Evolutionary conservation across 2,888 invertebrate genomes (phyloP), one percentile per base, ranked within the genome.

Genomic region (Scaptomyza tumidula): DNA sequence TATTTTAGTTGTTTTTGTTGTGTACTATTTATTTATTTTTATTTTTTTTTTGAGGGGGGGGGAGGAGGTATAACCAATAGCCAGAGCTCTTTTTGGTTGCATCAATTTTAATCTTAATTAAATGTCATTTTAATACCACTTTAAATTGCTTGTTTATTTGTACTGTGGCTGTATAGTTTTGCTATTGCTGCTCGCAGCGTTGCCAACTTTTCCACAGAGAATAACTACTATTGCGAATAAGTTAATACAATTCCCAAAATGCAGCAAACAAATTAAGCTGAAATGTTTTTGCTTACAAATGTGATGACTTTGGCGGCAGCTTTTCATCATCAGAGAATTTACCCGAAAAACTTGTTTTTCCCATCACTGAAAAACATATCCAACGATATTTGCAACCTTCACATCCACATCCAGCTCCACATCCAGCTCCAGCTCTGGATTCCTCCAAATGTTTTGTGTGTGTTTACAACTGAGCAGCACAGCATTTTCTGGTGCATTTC

Each of bases 231-330:
- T 14, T 9, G 41, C 16, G 41, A 41, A 82, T 82, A 74, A 70
- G 71, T 73, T 82, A 70, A 86, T 83, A 65, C 86, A 80, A 80
- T 88, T 79, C 77, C 66, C 77, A 57, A 70, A 84, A 74, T 84
- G 75, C 78, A 63, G 16, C 57, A 83, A 83, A 88, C 83, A 86
- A 88, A 88, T 84, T 84, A 88, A 43, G 84, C 72, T 85, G 86
- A 87, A 85, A 85, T 88, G 83, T 77, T 81, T 84, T 83, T 86
- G 83, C 83, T 84, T 88, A 84, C 83, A 84, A 86, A 88, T 88
- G 83, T 72, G 83, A 75, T 57, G 68, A 70, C 60, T 41, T 41
- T 16, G 54, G 65, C 75, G 68, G 46, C 74, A 69, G 80, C 77
- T 58, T 88, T 84, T 80, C 88, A 86, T 84, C 83, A 86, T 67